A percentile compares a stretch with the other conserved stretches of the same genome.
phyloP scores from a whole-genome alignment of 92 coral and sea anemone genomes.

The Zoanthus solanderi region DNA sequence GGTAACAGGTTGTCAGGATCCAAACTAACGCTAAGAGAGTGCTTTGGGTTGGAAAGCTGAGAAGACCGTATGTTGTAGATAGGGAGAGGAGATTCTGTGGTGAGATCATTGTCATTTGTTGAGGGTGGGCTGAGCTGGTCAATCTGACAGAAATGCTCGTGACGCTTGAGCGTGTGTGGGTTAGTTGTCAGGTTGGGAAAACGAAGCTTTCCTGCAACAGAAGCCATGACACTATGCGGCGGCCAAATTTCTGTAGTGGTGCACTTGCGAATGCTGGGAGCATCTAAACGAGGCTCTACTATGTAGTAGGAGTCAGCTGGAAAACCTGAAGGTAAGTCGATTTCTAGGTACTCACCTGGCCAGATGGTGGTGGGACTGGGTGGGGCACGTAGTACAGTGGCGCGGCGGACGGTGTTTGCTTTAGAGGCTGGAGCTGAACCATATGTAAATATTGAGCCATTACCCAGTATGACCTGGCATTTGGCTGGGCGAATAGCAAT shows the following conservation, averaged over 20 bases:
- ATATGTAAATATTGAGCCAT: constrained; percentile 40
- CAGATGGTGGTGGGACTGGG: constrained; percentile 49
- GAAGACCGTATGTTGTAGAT: constrained; percentile 8
- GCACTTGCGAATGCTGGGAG: constrained; percentile 1
- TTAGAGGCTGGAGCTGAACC: constrained; percentile 36
- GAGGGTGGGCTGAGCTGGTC: constrained; percentile 11
- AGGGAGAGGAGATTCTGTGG: neutral
- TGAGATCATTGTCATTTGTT: neutral
- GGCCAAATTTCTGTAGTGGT: constrained; percentile 11
- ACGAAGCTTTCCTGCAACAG: constrained; percentile 34
- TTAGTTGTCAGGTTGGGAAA: constrained; percentile 35
- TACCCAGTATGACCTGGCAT: constrained; percentile 48
- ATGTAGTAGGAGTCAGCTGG: constrained; percentile 13
- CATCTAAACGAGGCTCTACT: constrained; percentile 23
- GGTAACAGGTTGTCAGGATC: constrained; percentile 27
- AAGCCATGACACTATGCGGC: constrained; percentile 9
- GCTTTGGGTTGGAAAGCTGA: neutral
- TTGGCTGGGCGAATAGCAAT: constrained; percentile 58
- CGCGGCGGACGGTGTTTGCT: constrained; percentile 30
- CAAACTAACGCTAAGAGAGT: neutral
- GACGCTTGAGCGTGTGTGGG: constrained; percentile 32
- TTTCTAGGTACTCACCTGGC: constrained; percentile 61
- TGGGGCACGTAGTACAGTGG: constrained; percentile 55
- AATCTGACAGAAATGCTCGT: constrained; percentile 51
- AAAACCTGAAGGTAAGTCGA: constrained; percentile 22